Evolutionary conservation across 2,797 vertebrate genomes (phyloP).

Genomic region (Rhinatrema bivittatum): DNA sequence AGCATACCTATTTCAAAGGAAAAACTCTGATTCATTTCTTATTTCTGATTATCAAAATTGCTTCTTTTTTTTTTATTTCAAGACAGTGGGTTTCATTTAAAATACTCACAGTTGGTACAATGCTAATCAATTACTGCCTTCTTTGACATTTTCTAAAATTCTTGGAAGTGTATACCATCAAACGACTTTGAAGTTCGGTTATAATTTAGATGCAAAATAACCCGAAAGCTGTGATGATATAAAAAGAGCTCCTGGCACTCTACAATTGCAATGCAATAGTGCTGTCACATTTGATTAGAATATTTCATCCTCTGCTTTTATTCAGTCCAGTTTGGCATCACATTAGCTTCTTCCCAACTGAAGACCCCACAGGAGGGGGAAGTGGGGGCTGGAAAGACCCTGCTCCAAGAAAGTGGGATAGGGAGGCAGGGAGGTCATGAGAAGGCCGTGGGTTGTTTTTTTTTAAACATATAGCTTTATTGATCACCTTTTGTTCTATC

Average conservation of each 20-base stretch:
- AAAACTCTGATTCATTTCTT: constrained; percentile 32
- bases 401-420: no score
- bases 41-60: constrained; percentile 23
- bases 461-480: no score
- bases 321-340: neutral
- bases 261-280: constrained; percentile 31
- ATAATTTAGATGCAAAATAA: constrained; percentile 52
- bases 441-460: no score
- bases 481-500: no score
- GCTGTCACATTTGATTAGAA: constrained; percentile 32
- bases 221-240: constrained; percentile 27
- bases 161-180: constrained; percentile 36
- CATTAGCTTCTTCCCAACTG: no score
- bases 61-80: neutral
- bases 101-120: no score
- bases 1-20: constrained; percentile 35
- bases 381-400: no score
- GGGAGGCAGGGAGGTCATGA: no score
- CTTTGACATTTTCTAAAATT: constrained; percentile 27
- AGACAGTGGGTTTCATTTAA: no score
- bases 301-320: constrained; percentile 13
- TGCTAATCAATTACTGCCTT: constrained; percentile 34
- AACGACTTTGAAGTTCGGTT: constrained; percentile 48
- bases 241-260: constrained; percentile 28
- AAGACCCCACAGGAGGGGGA: no score